Base-by-base conservation (phyloP, 2,113 vertebrate genomes). In the Sturnus vulgaris region DNA sequence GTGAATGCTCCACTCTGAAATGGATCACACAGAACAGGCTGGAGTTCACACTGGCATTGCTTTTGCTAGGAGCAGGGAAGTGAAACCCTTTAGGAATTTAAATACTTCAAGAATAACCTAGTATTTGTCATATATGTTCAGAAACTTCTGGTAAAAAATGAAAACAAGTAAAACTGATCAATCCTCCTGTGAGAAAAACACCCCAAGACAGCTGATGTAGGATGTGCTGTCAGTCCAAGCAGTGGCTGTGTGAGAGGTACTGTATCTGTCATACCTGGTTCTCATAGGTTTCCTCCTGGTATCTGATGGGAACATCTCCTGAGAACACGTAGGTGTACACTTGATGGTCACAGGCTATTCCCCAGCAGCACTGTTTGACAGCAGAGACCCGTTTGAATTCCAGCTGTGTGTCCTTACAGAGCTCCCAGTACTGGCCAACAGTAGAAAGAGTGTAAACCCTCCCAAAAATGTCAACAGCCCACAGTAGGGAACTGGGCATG, bases 391-490 rank as follows among this genome's bases (percentile, higher is more conserved):
- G 97, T 85, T 99, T 99, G 96, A 99, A 99, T 94, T 99, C 99
- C 98, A 99, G 96, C 46, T 98, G 98, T 5, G 98, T 84, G 31
- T 99, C 98, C 37, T 86, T 98, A 81, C 99, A 99, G 37, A 98
- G 98, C 83, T 99, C 99, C 99, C 99, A 99, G 96, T 97, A 98
- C 97, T 99, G 99, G n/a, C 98, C 98, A 1, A 97, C 97, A 0
- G 99, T 99, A 25, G 99, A 98, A 8, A 99, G 98, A 3, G 98
- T 99, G 97, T 98, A 99, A 79, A 99, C 99, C 42, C 98, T 98
- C 31, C 99, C 99, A 13, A 99, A 98, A 92, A 99, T 98, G 44
- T 99, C 99, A 90, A 99, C 98, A 0, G 98, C 99, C 99, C 99
- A 99, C 90, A 99, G 93, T 77, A 98, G 97, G 11, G 99, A 99